Percentiles rank a stretch among this genome's conserved stretches.
Conservation (phyloP, 2,113 vertebrate genomes). For the Rhinopomastus cyanomelas region DNA sequence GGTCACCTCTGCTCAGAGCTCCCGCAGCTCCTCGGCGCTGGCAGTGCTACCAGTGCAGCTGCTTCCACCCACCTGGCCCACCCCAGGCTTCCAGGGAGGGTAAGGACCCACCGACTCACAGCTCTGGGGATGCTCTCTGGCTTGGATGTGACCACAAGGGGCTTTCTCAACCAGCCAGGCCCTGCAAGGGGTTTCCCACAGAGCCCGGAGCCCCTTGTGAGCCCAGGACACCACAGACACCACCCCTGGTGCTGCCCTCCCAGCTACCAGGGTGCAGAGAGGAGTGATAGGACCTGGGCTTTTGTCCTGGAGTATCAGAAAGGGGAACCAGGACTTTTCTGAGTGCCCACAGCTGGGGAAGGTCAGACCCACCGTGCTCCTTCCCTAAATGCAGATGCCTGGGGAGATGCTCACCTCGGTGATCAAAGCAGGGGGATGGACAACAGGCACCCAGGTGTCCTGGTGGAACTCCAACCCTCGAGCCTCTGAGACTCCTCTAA, state of each 20-base stretch:
- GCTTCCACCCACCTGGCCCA: background rate
- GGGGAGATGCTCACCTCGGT: background rate
- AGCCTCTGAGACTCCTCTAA: background rate
- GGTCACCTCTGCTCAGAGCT: background rate
- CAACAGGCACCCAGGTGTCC: background rate
- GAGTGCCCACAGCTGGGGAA: background rate
- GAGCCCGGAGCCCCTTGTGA: background rate
- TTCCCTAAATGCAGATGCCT: background rate
- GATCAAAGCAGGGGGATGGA: background rate
- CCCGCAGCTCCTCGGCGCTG: background rate
- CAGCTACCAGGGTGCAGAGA: background rate
- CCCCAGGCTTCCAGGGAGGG: rapidly evolving
- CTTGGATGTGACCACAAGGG: rapidly evolving
- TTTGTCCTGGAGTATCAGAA: rapidly evolving
- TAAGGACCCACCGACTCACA: background rate
- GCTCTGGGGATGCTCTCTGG: background rate
- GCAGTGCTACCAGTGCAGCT: rapidly evolving
- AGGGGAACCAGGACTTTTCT: rapidly evolving
- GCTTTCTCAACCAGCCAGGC: background rate
- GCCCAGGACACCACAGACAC: background rate
- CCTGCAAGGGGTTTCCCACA: background rate
- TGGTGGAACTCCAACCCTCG: background rate
- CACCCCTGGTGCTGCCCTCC: background rate
- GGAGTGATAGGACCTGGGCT: background rate
- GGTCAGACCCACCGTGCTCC: background rate